Base-by-base conservation (phyloP, 2,113 vertebrate species). In the Bos javanicus region DNA sequence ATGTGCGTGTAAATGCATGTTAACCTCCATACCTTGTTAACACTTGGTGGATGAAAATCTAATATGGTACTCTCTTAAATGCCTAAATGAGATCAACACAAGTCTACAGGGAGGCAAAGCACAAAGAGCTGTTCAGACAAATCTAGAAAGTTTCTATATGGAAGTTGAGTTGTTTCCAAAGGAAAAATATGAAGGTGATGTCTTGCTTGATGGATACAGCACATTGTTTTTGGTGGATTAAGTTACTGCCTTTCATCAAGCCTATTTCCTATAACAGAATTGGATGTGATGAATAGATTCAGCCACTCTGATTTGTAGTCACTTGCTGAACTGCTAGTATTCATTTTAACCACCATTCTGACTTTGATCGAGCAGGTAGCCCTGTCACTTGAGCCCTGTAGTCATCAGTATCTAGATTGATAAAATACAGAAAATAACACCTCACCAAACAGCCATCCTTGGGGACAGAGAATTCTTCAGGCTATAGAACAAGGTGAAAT, bases 231-330 rank as follows among this genome's bases (percentile, higher is more conserved):
- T 50, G 43, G 71, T 56, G 21, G 78, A 76, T 87, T 91, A 93
- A 95, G 96, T 87, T 91, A 94, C 16, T 92, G 97, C 74, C 52
- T 97, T 95, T 96, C 87, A 94, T 97, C 96, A 84, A 78, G 46
- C 71, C 76, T 91, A 36, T 96, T 96, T 97, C 96, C 97, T 83
- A 2, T 64, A 95, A 54, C 91, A 86, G 89, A 95, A 87, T 67
- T 94, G 86, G 67, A 59, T 74, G 87, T 95, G 97, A 97, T 84
- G 81, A 93, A 97, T 97, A 95, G 93, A 90, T 92, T 71, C n/a
- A 57, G 93, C 93, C 83, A 85, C 78, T 71, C 91, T 97, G 96
- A 95, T 98, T 97, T 98, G 95, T 62, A 94, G 93, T 93, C 96
- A 76, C 78, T 95, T 83, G 91, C 91, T 91, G n/a, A 95, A 94